These are phyloP conservation scores for Menidia beryllina DNA, from an alignment of 2,113 vertebrate species.

Conservation along the genomic window DNA sequence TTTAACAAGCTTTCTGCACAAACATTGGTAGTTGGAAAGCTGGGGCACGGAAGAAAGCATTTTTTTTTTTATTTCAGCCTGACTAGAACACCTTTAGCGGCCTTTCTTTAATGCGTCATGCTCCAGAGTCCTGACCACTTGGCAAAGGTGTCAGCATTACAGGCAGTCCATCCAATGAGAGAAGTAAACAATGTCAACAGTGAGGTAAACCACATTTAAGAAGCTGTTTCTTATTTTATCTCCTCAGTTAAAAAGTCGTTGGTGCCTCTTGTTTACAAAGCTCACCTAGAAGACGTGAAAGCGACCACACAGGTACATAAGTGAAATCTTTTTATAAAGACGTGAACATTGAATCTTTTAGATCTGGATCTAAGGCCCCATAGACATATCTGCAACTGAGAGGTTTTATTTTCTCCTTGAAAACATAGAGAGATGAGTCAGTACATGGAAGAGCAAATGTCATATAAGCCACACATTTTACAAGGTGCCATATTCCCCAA, in stretches of 20 bases:
- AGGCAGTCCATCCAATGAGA: not conserved
- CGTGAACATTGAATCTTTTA: slow-evolving; percentile 13
- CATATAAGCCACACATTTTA: slow-evolving; percentile 27
- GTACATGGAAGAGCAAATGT: slow-evolving; percentile 54
- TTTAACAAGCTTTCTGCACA: not conserved
- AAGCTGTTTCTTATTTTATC: not conserved
- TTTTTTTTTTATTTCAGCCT: slow-evolving; percentile 32
- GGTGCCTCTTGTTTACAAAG: not conserved
- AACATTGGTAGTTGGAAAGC: slow-evolving; percentile 36
- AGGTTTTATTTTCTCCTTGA: slow-evolving; percentile 33
- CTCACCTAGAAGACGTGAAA: slow-evolving; percentile 37
- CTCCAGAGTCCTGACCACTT: slow-evolving; percentile 16
- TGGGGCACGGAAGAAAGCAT: not conserved
- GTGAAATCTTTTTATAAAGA: slow-evolving; percentile 12
- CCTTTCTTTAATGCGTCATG: slow-evolving; percentile 9
- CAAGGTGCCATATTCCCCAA: slow-evolving; percentile 25
- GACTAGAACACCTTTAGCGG: not conserved
- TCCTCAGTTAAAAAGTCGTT: slow-evolving; percentile 3
- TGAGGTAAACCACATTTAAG: not conserved
- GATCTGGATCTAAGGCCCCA: slow-evolving; percentile 29
- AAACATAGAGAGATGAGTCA: slow-evolving; percentile 41
- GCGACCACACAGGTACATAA: slow-evolving; percentile 1
- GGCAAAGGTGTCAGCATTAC: slow-evolving; percentile 27
- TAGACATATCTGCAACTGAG: slow-evolving; percentile 22
- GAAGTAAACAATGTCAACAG: slow-evolving; percentile 17